These are phyloP conservation scores for Channa argus DNA, from an alignment of 2,113 vertebrate genomes.

Conservation along the genomic window DNA sequence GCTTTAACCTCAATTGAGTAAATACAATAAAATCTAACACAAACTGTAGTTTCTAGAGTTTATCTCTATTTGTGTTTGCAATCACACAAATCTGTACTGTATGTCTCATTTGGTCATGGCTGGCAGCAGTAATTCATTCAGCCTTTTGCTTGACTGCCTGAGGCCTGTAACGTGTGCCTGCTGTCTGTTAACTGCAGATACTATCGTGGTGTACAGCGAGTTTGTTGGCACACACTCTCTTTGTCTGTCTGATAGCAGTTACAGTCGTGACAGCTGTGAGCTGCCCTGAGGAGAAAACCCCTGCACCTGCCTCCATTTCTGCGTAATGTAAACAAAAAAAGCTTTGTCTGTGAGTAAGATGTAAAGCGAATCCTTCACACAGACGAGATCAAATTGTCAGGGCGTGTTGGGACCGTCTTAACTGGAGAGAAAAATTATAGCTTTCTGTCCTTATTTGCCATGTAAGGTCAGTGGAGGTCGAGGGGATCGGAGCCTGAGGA, in stretches of 20 bases:
- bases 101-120: neutral
- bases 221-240: constrained; percentile 53
- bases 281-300: constrained; percentile 50
- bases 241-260: constrained; percentile 56
- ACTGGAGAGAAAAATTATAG: neutral
- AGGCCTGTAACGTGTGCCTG: constrained; percentile 62
- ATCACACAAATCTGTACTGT: neutral
- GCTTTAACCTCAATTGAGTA: too few relatives aligned
- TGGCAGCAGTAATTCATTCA: neutral
- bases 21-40: too few relatives aligned
- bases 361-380: constrained; percentile 27
- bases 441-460: constrained; percentile 2
- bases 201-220: constrained; percentile 46
- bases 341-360: constrained; percentile 5
- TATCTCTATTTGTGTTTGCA: neutral
- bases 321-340: constrained; percentile 64
- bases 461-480: neutral
- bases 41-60: too few relatives aligned
- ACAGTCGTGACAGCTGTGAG: constrained; percentile 39
- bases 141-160: constrained; percentile 13
- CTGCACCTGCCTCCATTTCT: constrained; percentile 75
- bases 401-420: neutral
- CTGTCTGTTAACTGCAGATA: constrained; percentile 67
- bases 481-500: constrained; percentile 5
- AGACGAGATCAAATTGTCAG: constrained; percentile 42